These are phyloP conservation scores for Ecliptopera silaceata DNA, from an alignment of 2,888 invertebrate species.

Conservation along the genomic window DNA sequence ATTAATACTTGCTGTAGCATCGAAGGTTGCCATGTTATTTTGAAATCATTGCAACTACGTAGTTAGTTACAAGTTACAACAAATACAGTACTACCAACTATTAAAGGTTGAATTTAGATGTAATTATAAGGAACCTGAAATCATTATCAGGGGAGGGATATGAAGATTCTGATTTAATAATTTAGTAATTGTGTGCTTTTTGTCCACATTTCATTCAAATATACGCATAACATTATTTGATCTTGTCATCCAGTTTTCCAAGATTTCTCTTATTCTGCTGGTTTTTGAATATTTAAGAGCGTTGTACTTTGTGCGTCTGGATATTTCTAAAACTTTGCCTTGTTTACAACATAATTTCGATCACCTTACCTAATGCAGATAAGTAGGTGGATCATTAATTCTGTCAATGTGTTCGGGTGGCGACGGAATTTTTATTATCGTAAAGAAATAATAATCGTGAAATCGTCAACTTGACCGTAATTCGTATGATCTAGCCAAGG, in stretches of 20 bases:
- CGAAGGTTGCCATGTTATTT: slow-evolving; percentile 11
- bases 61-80: too few species aligned
- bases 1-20: slow-evolving; percentile 5
- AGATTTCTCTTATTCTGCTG: too few species aligned
- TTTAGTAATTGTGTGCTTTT: too few species aligned
- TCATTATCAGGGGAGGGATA: too few species aligned
- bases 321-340: slow-evolving; percentile 5
- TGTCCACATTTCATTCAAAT: too few species aligned
- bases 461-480: slow-evolving; percentile 83
- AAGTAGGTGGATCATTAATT: slow-evolving; percentile 31
- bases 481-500: slow-evolving; percentile 80
- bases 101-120: too few species aligned
- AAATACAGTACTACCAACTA: too few species aligned
- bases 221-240: too few species aligned
- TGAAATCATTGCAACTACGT: slow-evolving; percentile 16
- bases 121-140: too few species aligned
- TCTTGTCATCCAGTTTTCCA: too few species aligned
- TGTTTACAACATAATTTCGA: slow-evolving; percentile 20
- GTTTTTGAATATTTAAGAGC: too few species aligned
- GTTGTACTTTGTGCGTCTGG: not conserved
- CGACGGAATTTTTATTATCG: slow-evolving; percentile 65
- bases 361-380: slow-evolving; percentile 30
- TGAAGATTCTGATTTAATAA: too few species aligned
- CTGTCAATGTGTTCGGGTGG: slow-evolving; percentile 27
- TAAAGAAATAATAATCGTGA: slow-evolving; percentile 69